Base-by-base conservation (phyloP, 2,888 invertebrate species). In the Stratiomys singularior region DNA sequence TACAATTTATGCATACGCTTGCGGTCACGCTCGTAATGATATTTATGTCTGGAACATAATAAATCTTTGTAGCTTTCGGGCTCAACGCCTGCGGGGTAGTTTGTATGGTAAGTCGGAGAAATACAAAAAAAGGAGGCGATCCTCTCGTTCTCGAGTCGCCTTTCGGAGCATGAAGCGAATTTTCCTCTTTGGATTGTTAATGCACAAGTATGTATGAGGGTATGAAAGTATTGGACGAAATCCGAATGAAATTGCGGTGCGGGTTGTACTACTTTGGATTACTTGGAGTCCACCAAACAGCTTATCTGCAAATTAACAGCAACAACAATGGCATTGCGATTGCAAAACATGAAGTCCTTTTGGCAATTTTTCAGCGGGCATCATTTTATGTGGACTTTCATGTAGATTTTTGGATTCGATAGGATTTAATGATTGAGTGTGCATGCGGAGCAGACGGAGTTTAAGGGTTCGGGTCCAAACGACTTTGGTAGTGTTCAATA, bases 1-100 rank as follows among this genome's bases (percentile, higher is more conserved):
- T 63, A 76, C 76, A 76, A 76, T 76, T 76, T 76, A 76, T 76
- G 76, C 63, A 76, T 76, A 74, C 28, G 46, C 76, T 47, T 27
- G 25, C 27, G 76, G 76, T 44, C 47, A 37, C 47, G 64, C 74
- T 63, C 28, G 76, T 77, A 77, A 77, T 77, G 66, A 77, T 77
- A 77, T 77, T 77, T 77, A 77, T 67, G 76, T 77, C 66, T 66
- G 76, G 67, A 77, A 77, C 67, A 77, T 77, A 77, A 77, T 77
- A 77, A 77, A 77, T 77, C 76, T 64, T 77, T 66, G 56, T 67
- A 30, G 66, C 76, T 56, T 52, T 7, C 28, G 47, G 37, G 76
- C 28, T 5, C 28, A 64, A 11, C 15, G 44, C 76, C 64, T 27
- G 21, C 44, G 37, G 76, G 5, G 9, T 13, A 30, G 21, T 3